phyloP scores from a whole-genome alignment of 2,888 invertebrate genomes.

The Polyommatus icarus region DNA sequence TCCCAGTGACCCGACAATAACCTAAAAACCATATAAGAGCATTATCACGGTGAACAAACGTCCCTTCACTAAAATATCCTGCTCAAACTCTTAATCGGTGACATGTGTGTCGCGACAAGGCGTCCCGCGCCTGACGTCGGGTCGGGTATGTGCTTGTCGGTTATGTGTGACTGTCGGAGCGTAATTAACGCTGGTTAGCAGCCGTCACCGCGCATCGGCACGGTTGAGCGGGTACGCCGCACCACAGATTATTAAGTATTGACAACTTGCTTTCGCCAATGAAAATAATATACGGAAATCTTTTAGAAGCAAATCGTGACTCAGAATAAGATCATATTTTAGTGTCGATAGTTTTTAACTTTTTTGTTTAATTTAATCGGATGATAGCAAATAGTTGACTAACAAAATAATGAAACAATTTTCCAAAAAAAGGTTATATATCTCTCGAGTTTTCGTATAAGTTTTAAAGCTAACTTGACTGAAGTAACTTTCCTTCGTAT shows the following conservation, averaged over 20 bases:
- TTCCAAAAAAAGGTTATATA: no score
- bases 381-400: no score
- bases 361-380: no score
- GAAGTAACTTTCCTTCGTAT: no score
- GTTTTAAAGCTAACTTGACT: no score
- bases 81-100: background rate
- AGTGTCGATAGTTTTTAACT: background rate
- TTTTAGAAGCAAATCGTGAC: background rate
- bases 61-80: background rate
- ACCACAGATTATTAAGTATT: constrained; percentile 19
- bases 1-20: no score
- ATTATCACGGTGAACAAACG: background rate
- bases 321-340: background rate
- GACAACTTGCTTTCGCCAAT: background rate
- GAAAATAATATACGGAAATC: background rate
- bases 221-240: constrained; percentile 48
- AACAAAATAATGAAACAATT: no score
- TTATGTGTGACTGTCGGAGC: constrained; percentile 45
- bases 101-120: background rate
- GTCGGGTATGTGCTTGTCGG: background rate
- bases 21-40: background rate
- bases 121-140: background rate
- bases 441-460: no score
- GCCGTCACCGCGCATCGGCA: constrained; percentile 64
- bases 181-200: constrained; percentile 66